These are phyloP conservation scores for Forbesichthys papilliferus DNA, from an alignment of 2,113 vertebrate genomes.

Conservation along the genomic window DNA sequence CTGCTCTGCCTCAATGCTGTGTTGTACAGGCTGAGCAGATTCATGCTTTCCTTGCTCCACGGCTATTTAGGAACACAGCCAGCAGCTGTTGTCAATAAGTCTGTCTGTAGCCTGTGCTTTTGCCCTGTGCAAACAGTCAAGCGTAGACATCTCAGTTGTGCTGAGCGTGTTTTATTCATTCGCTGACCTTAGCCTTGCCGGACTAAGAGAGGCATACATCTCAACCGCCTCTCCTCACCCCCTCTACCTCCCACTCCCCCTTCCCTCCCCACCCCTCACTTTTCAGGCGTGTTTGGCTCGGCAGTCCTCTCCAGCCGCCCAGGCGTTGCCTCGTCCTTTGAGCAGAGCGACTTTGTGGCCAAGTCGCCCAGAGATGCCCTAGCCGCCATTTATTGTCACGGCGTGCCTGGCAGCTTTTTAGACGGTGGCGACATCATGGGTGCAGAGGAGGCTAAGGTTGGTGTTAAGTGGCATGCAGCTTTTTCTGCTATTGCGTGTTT, in stretches of 20 bases:
- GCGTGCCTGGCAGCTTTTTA: conserved; percentile 54
- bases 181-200: not conserved
- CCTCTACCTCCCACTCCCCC: not conserved
- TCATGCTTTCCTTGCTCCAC: not conserved
- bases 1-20: not conserved
- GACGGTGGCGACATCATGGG: conserved; percentile 49
- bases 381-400: conserved; percentile 66
- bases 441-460: conserved; percentile 69
- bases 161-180: too few relatives aligned
- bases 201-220: not conserved
- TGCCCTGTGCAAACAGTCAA: not conserved
- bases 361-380: conserved; percentile 60
- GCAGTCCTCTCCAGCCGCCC: conserved; percentile 48
- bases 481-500: not conserved
- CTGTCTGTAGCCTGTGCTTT: not conserved
- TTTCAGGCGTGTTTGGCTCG: conserved; percentile 83
- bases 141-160: not conserved
- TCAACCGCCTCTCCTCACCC: not conserved
- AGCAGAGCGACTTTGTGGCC: conserved; percentile 61
- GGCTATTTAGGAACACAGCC: not conserved
- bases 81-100: not conserved
- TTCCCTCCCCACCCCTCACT: not conserved
- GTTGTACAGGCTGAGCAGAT: conserved; percentile 3
- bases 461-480: not conserved
- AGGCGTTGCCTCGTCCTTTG: conserved; percentile 52